A percentile compares a stretch with the other conserved stretches of the same genome.
phyloP scores from a whole-genome alignment of 1,140 invertebrate species.

The Pygmarrhopalites habei region DNA sequence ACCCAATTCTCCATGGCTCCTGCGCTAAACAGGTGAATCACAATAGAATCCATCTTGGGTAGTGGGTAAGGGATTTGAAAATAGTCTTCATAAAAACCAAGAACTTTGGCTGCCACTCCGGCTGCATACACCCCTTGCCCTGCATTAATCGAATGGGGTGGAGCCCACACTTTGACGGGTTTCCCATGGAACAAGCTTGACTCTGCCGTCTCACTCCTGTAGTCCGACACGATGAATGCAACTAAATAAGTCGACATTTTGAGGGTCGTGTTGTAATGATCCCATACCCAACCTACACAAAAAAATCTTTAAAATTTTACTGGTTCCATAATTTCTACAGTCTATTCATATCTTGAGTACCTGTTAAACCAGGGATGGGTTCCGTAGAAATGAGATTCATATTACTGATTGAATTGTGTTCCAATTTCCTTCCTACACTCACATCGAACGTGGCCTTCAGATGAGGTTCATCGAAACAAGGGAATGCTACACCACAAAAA shows the following conservation, averaged over 20 bases:
- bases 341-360: background rate
- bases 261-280: slow-evolving; percentile 20
- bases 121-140: slow-evolving; percentile 9
- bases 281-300: slow-evolving; percentile 17
- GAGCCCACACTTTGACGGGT: slow-evolving; percentile 7
- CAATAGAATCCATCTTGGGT: slow-evolving; percentile 20
- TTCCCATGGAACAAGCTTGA: slow-evolving; percentile 7
- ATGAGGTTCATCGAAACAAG: slow-evolving; percentile 26
- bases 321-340: background rate
- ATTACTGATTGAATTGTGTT: slow-evolving; percentile 19
- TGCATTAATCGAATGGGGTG: background rate
- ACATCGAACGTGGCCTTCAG: slow-evolving; percentile 19
- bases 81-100: slow-evolving; percentile 15
- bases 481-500: slow-evolving; percentile 12
- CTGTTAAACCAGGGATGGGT: background rate
- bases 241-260: slow-evolving; percentile 20
- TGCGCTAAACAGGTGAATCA: background rate
- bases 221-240: slow-evolving; percentile 22
- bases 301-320: background rate
- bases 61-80: slow-evolving; percentile 13
- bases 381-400: background rate
- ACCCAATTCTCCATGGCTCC: slow-evolving; percentile 60
- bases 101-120: slow-evolving; percentile 8
- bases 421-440: slow-evolving; percentile 11
- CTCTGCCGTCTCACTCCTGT: background rate